Conservation (phyloP, 2,113 vertebrate species). For the Eudorcas thomsonii region DNA sequence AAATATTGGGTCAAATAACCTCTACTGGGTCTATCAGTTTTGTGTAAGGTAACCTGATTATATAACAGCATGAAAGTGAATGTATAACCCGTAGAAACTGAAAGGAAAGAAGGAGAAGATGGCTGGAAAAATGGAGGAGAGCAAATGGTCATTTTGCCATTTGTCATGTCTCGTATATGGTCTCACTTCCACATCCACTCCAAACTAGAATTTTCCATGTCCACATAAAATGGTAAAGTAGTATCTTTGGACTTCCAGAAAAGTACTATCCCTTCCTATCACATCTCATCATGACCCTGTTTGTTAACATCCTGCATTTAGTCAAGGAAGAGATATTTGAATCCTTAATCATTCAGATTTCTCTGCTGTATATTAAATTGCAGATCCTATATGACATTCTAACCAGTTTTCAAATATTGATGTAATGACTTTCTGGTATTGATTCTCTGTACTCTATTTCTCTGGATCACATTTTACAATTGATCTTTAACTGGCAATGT, state of each 20-base stretch:
- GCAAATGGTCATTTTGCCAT: neutral
- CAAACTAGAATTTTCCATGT: neutral
- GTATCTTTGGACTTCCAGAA: neutral
- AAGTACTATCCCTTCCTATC: neutral
- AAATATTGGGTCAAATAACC: neutral
- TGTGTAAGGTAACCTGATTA: neutral
- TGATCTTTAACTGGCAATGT: constrained; percentile 24
- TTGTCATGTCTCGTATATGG: neutral
- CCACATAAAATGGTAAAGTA: neutral
- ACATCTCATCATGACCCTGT: neutral
- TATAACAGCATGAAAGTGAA: neutral
- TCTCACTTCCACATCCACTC: neutral
- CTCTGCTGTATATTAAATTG: neutral
- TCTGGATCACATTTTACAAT: constrained; percentile 25
- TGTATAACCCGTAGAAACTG: neutral
- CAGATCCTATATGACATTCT: neutral
- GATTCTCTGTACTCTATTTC: constrained; percentile 45
- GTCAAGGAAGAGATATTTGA: neutral
- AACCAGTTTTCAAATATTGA: constrained; percentile 20
- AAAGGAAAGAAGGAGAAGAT: neutral
- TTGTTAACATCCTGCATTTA: neutral
- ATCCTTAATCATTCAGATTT: constrained; percentile 16
- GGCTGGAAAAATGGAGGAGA: neutral
- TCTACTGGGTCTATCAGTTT: neutral
- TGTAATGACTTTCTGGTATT: constrained; percentile 38